These are phyloP conservation scores for Pandion haliaetus DNA, from an alignment of 2,113 vertebrate genomes.

Conservation along the genomic window DNA sequence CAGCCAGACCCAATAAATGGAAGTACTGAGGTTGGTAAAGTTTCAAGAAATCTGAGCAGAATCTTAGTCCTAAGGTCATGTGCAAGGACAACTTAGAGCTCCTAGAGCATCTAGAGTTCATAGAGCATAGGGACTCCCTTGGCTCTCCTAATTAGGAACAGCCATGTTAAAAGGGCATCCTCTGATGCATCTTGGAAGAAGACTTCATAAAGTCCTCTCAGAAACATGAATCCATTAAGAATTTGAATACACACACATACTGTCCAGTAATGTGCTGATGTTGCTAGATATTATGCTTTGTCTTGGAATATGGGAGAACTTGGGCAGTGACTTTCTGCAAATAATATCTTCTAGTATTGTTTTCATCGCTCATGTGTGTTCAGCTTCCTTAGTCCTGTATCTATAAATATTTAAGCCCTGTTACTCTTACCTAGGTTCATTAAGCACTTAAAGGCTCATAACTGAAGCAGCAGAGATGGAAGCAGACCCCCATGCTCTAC, in stretches of 20 bases:
- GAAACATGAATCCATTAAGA: neutral
- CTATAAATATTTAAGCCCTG: constrained; percentile 50
- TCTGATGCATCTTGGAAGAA: neutral
- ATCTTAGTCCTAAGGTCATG: neutral
- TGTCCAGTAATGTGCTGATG: constrained; percentile 12
- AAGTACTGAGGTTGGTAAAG: neutral
- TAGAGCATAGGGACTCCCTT: neutral
- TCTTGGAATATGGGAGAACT: neutral
- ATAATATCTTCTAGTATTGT: neutral
- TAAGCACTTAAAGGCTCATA: constrained; percentile 24
- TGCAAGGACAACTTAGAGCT: neutral
- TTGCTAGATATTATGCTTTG: constrained; percentile 15
- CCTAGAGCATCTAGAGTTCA: too few relatives aligned
- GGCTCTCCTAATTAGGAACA: neutral
- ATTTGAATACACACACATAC: neutral
- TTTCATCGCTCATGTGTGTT: neutral
- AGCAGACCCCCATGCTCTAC: neutral
- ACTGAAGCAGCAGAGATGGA: neutral
- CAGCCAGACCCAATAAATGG: too few relatives aligned
- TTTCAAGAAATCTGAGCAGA: neutral
- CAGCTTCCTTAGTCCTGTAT: neutral
- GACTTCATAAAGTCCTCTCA: neutral
- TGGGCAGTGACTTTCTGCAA: constrained; percentile 11
- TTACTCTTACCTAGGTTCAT: constrained; percentile 27
- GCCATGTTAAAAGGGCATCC: neutral